Percentiles rank a stretch among this genome's conserved stretches.
phyloP scores from a whole-genome alignment of 1,140 invertebrate species.

The Drosophila nigrodunni region DNA sequence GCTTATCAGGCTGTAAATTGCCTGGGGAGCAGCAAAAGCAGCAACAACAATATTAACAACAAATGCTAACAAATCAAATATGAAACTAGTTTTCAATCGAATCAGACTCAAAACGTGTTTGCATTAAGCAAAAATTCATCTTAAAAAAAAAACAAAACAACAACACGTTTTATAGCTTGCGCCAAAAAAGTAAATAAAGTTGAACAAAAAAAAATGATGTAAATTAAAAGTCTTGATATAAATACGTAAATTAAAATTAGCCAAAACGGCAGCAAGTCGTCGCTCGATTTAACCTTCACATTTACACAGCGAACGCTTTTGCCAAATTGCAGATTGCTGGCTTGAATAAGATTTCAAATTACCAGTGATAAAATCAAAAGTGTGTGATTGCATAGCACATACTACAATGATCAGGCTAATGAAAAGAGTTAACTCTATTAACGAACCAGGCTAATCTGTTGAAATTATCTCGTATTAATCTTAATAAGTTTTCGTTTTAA shows the following conservation, averaged over 20 bases:
- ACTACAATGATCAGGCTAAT: conserved; percentile 21
- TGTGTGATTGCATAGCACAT: conserved; percentile 3
- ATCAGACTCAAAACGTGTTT: conserved; percentile 62
- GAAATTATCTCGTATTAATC: conserved; percentile 22
- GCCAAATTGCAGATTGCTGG: conserved; percentile 30
- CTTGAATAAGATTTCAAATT: conserved; percentile 27
- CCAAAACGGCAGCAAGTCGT: conserved; percentile 55
- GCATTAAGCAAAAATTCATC: conserved; percentile 37
- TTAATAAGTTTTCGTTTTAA: conserved; percentile 12
- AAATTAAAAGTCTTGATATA: conserved; percentile 66
- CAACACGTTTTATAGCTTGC: conserved; percentile 25
- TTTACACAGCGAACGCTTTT: conserved; percentile 35
- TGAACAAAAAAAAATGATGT: conserved; percentile 50
- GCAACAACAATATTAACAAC: conserved; percentile 27
- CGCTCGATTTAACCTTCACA: conserved; percentile 64
- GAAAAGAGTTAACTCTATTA: conserved; percentile 18
- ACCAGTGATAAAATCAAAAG: conserved; percentile 21
- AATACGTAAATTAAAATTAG: conserved; percentile 76
- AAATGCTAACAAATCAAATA: conserved; percentile 45
- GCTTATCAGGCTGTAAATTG: conserved; percentile 58
- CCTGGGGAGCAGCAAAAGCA: conserved; percentile 37
- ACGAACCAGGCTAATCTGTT: conserved; percentile 37
- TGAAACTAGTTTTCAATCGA: conserved; percentile 58
- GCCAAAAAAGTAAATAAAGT: background rate
- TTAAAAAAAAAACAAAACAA: conserved; percentile 1